Base-by-base conservation (phyloP, 2,888 invertebrate species). In the Pristionchus exspectatus region DNA sequence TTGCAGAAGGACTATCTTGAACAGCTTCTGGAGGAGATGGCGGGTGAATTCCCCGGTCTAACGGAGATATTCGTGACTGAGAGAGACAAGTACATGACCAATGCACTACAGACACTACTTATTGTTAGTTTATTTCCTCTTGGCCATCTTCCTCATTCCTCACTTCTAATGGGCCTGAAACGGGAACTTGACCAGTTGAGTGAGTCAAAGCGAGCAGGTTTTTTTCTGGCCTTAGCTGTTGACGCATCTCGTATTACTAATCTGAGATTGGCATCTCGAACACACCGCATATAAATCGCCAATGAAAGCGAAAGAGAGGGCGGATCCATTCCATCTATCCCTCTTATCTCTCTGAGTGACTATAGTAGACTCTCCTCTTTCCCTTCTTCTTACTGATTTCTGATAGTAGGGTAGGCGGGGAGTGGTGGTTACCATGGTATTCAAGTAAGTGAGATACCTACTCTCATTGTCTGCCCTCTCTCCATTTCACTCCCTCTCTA, bases 11-110 rank as follows among this genome's bases (percentile, higher is more conserved):
- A 95, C 89, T 90, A 95, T 21, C 91, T 99, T 27, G 98, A 98
- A 94, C 97, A 98, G 95, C 96, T 99, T 96, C 96, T 99, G 94
- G 97, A 97, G 77, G 98, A 98, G 85, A 97, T 99, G 97, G 97
- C 98, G 2, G 88, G 88, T 12, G 88, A 88, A n/a, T 88, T 88
- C 81, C 88, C 88, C 38, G 44, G 66, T 59, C 88, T 88, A 44
- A 59, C 88, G 56, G 97, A 97, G 93, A 98, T 98, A 56, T 98
- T 99, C 95, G 93, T 99, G 0, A 97, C 97, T 56, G 99, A 99
- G 95, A 96, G 99, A 69, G 99, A 99, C 96, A 96, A 97, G 92
- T 98, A 97, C 95, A 96, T 99, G 90, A 97, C 98, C 27, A 97
- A 98, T 95, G 92, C 91, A 2, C 91, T 94, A 66, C 93, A 93